Conservation (phyloP, 2,797 vertebrate genomes). For the Pipistrellus nathusii region DNA sequence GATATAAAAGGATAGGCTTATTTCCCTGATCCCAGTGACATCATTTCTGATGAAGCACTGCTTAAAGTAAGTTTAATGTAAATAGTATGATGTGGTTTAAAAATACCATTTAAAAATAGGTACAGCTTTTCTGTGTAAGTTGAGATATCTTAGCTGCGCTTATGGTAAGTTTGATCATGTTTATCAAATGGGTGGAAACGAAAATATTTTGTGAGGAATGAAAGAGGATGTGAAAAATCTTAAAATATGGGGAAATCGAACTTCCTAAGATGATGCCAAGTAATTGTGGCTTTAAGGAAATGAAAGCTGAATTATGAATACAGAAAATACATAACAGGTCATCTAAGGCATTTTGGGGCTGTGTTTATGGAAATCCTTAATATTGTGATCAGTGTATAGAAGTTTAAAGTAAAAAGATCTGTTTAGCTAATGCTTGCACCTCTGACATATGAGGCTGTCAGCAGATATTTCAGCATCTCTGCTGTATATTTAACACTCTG, state of each 20-base stretch:
- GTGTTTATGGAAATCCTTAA: neutral
- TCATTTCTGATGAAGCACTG: neutral
- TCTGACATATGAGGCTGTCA: neutral
- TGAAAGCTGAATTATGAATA: constrained; percentile 21
- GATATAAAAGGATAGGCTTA: neutral
- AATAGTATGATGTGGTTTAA: neutral
- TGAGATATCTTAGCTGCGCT: constrained; percentile 24
- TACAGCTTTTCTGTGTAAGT: neutral
- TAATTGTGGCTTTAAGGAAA: constrained; percentile 29
- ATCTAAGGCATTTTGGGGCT: neutral
- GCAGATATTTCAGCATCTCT: neutral
- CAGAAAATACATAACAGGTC: neutral
- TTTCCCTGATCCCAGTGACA: constrained; percentile 38
- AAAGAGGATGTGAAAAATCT: constrained; percentile 23
- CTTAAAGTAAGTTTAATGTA: constrained; percentile 44
- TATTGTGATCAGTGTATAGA: neutral
- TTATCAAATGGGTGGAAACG: neutral
- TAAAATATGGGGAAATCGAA: neutral
- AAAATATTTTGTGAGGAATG: constrained; percentile 12
- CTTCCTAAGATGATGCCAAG: neutral
- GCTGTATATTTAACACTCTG: neutral
- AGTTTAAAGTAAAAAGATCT: neutral
- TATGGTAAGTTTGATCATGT: constrained; percentile 14
- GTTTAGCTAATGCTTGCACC: neutral
- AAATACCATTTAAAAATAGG: constrained; percentile 14